Evolutionary conservation across 2,113 vertebrate genomes (phyloP).

Genomic region (Steatornis caripensis): DNA sequence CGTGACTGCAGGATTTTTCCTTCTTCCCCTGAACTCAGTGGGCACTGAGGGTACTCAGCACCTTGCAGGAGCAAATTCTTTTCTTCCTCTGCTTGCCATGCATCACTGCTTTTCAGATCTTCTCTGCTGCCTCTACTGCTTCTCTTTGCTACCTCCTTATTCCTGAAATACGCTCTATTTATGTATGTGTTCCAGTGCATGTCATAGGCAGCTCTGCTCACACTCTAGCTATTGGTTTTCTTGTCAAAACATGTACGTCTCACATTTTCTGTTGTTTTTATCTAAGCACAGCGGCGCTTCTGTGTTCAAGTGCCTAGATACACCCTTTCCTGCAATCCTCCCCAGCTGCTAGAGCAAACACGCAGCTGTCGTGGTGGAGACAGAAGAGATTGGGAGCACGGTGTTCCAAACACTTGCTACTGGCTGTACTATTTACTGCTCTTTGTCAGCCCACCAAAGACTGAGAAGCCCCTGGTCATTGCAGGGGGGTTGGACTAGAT

Average conservation of each 20-base stretch:
- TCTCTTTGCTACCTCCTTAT: not conserved
- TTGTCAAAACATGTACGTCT: not conserved
- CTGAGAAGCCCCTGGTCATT: not conserved
- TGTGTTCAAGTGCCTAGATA: not conserved
- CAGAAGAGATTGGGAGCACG: fast-evolving
- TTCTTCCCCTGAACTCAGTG: not conserved
- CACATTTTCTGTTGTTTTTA: not conserved
- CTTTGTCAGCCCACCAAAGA: not conserved
- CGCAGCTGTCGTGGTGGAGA: not conserved
- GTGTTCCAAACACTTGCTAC: not conserved
- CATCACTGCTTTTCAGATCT: not conserved
- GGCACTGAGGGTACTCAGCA: not conserved
- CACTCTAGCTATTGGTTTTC: not conserved
- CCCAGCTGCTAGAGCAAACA: not conserved
- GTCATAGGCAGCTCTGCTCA: not conserved
- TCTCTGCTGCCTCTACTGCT: not conserved
- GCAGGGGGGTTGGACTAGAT: not conserved
- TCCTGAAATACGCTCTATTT: not conserved
- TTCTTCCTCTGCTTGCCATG: not conserved
- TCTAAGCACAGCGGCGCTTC: not conserved
- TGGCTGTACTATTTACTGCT: not conserved
- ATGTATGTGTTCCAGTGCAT: not conserved
- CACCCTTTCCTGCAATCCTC: not conserved
- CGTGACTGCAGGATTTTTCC: not conserved
- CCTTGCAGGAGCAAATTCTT: not conserved